Percentiles rank a stretch among this genome's conserved stretches.
phyloP scores from a whole-genome alignment of 2,113 vertebrate genomes.

The Himantopus leucocephalus region DNA sequence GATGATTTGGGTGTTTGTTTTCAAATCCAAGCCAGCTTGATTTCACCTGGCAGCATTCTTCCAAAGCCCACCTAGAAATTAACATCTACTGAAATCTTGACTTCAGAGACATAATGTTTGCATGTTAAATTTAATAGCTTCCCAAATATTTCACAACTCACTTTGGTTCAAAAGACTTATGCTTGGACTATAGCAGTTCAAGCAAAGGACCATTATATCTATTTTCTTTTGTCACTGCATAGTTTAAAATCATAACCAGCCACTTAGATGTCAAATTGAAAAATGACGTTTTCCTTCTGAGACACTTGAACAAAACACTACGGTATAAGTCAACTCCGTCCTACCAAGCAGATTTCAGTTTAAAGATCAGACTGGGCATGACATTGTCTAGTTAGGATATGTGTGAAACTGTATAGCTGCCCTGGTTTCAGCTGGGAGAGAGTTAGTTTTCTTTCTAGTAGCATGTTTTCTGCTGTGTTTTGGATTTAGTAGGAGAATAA shows the following conservation, averaged over 20 bases:
- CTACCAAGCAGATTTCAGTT: not conserved
- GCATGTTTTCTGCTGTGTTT: not conserved
- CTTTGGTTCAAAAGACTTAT: not conserved
- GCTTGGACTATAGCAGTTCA: not conserved
- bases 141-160: not conserved
- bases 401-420: not conserved
- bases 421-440: not conserved
- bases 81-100: not conserved
- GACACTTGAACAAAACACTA: not conserved
- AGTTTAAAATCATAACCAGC: not conserved
- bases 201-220: not conserved
- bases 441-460: not conserved
- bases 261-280: not conserved
- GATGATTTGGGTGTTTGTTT: rapidly evolving
- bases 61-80: not conserved
- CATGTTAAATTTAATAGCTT: not conserved
- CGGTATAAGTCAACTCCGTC: rapidly evolving
- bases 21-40: not conserved
- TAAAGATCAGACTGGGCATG: not conserved
- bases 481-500: not conserved
- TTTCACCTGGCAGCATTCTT: not conserved
- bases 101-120: not conserved
- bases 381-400: not conserved
- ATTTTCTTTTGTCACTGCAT: not conserved
- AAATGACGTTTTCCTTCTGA: not conserved